These are phyloP conservation scores for Creontiades dilutus DNA, from an alignment of 2,888 invertebrate species.

Conservation along the genomic window DNA sequence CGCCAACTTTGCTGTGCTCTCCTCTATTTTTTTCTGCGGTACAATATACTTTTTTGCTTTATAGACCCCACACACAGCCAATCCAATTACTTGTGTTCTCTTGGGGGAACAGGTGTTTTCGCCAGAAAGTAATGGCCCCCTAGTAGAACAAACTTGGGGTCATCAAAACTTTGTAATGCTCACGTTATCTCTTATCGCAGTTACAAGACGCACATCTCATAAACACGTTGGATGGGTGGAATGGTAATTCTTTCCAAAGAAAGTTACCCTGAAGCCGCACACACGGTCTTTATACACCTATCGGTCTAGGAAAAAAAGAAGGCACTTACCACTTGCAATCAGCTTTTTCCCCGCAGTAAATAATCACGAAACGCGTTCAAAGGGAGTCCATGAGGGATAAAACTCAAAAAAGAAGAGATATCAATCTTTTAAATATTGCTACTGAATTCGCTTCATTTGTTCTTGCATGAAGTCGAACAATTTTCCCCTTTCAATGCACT, in stretches of 20 bases:
- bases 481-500: no score
- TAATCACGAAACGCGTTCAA: no score
- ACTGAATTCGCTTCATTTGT: no score
- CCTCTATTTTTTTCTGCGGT: no score
- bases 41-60: background rate
- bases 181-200: slow-evolving; percentile 42
- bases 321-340: no score
- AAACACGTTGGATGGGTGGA: slow-evolving; percentile 32
- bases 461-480: no score
- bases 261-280: background rate
- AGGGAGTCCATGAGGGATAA: no score
- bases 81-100: slow-evolving; percentile 39
- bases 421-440: no score
- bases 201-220: slow-evolving; percentile 13
- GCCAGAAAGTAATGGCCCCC: slow-evolving; percentile 41
- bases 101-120: slow-evolving; percentile 21
- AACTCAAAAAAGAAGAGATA: no score
- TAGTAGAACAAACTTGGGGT: slow-evolving; percentile 15
- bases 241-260: slow-evolving; percentile 10
- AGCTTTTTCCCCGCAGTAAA: background rate
- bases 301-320: no score
- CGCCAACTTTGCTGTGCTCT: no score
- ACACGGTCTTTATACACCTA: no score
- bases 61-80: slow-evolving; percentile 24
- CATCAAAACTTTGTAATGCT: slow-evolving; percentile 53